Evolutionary conservation across 2,888 invertebrate genomes (phyloP).

Genomic region (Hanleya hanleyi): DNA sequence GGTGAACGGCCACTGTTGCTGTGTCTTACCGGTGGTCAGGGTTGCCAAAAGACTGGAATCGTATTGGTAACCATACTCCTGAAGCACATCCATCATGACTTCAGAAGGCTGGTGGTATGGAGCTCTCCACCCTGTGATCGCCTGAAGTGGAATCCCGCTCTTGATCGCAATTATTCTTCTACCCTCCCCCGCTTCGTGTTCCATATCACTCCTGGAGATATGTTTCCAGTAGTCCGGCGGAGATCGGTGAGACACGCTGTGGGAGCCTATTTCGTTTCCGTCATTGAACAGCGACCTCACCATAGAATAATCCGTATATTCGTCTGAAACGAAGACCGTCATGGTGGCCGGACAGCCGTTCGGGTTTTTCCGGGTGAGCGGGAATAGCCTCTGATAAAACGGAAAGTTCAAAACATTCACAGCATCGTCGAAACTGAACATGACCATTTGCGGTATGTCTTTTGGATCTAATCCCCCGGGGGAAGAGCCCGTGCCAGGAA

Average conservation of each 20-base stretch:
- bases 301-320: not conserved
- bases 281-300: not conserved
- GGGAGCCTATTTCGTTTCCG: not conserved
- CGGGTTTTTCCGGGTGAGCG: slow-evolving; percentile 20
- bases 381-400: slow-evolving; percentile 45
- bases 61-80: not conserved
- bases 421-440: slow-evolving; percentile 50
- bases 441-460: slow-evolving; percentile 51
- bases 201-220: not conserved
- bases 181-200: not conserved
- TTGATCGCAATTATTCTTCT: not conserved
- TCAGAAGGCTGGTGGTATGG: not conserved
- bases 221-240: slow-evolving; percentile 3
- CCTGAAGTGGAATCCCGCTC: not conserved
- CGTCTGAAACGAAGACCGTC: slow-evolving; percentile 10
- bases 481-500: not conserved
- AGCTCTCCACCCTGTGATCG: not conserved
- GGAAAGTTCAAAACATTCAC: slow-evolving; percentile 47
- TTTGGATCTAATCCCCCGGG: slow-evolving; percentile 27
- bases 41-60: slow-evolving; percentile 33
- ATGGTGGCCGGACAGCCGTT: not conserved
- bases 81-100: not conserved
- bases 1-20: slow-evolving; percentile 10
- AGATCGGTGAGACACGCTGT: slow-evolving; percentile 9
- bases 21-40: not conserved